Evolutionary conservation across 1,140 invertebrate species (phyloP).

Genomic region (Cydia fagiglandana): DNA sequence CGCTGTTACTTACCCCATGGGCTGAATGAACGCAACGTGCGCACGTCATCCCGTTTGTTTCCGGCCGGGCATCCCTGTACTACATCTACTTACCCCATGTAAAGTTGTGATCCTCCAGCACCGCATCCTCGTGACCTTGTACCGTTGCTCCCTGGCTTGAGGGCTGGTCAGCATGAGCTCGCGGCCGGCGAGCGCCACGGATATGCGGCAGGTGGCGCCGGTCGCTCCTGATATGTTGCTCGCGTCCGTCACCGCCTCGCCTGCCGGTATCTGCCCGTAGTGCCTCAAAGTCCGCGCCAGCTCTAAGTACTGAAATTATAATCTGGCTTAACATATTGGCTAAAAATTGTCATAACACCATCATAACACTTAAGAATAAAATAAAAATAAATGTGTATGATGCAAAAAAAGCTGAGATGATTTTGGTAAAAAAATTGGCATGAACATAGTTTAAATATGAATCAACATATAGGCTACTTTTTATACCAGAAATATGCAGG

Average conservation of each 20-base stretch:
- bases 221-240: slow-evolving; percentile 44
- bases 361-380: no score
- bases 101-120: slow-evolving; percentile 97
- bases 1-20: slow-evolving; percentile 82
- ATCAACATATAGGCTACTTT: no score
- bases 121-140: slow-evolving; percentile 96
- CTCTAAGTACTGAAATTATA: slow-evolving; percentile 87
- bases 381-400: no score
- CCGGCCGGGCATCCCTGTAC: no score
- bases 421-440: no score
- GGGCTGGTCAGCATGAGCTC: slow-evolving; percentile 62
- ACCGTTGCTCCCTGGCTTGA: slow-evolving; percentile 88
- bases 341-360: no score
- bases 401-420: no score
- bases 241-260: slow-evolving; percentile 69
- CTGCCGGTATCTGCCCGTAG: slow-evolving; percentile 94
- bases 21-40: no score
- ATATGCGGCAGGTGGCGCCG: slow-evolving; percentile 46
- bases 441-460: no score
- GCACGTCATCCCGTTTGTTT: no score
- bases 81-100: slow-evolving; percentile 82
- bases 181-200: slow-evolving; percentile 60
- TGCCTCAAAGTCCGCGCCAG: slow-evolving; percentile 89
- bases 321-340: not conserved
- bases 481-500: no score